phyloP scores from a whole-genome alignment of 2,113 vertebrate genomes.

The Mola mola region DNA sequence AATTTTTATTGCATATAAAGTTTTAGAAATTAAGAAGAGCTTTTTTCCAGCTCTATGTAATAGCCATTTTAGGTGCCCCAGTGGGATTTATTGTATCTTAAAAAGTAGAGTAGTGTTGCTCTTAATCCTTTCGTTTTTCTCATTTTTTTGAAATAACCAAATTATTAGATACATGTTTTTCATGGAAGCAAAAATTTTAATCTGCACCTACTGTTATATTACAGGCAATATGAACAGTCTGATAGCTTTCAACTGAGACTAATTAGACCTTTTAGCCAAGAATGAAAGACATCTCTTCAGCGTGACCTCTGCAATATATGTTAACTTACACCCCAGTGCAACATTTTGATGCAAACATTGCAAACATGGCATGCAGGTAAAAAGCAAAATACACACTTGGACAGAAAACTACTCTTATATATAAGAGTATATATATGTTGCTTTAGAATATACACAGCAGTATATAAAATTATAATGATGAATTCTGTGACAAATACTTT shows the following conservation, averaged over 20 bases:
- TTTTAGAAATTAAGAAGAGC: too few species aligned
- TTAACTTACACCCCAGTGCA: conserved; percentile 29
- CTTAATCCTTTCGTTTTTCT: not conserved
- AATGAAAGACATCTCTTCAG: conserved; percentile 31
- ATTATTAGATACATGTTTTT: not conserved
- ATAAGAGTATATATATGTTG: too few species aligned
- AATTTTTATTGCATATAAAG: too few species aligned
- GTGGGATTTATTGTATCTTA: not conserved
- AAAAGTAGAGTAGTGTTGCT: too few species aligned
- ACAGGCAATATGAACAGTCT: conserved; percentile 17
- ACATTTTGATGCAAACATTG: conserved; percentile 55
- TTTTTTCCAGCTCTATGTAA: too few species aligned
- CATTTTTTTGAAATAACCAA: not conserved
- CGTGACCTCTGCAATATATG: conserved; percentile 29
- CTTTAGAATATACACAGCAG: too few species aligned
- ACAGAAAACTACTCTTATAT: too few species aligned
- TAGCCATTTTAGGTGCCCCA: too few species aligned
- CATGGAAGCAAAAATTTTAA: not conserved
- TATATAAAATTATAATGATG: too few species aligned
- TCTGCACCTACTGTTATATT: conserved; percentile 19
- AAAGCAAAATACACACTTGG: too few species aligned
- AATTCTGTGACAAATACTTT: too few species aligned
- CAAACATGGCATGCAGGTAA: conserved; percentile 21
- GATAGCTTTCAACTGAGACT: conserved; percentile 34
- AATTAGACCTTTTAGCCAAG: conserved; percentile 32